Conservation (phyloP, 1,140 invertebrate species). For the Tetramorium parvispinum region DNA sequence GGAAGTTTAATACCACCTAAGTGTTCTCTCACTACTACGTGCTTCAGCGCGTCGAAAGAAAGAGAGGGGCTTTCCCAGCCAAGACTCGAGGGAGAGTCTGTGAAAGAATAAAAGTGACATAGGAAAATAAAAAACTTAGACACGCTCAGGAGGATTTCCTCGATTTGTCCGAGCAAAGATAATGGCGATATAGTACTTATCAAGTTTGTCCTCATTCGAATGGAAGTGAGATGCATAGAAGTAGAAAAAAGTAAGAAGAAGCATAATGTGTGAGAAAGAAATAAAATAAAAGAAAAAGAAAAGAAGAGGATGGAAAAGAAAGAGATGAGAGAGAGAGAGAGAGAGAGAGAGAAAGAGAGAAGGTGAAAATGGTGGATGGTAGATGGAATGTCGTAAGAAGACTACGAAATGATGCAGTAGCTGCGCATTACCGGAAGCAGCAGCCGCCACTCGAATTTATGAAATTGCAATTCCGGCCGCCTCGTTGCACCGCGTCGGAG, state of each 20-base stretch:
- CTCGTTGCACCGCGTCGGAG: slow-evolving; percentile 70
- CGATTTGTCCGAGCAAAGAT: not conserved
- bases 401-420: slow-evolving; percentile 48
- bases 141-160: slow-evolving; percentile 1
- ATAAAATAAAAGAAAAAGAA: not conserved
- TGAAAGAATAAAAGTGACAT: slow-evolving; percentile 41
- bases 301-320: not conserved
- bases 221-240: not conserved
- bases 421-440: slow-evolving; percentile 60
- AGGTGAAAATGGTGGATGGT: not conserved
- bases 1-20: slow-evolving; percentile 9
- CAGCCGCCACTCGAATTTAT: slow-evolving; percentile 77
- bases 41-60: not conserved
- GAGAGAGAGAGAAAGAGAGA: not conserved
- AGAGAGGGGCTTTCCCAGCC: not conserved
- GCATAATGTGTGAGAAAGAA: not conserved
- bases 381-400: slow-evolving; percentile 35
- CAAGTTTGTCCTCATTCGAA: not conserved
- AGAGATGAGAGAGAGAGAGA: not conserved
- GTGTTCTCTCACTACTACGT: slow-evolving; percentile 20
- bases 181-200: slow-evolving; percentile 55
- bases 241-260: not conserved
- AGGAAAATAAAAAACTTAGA: slow-evolving; percentile 6
- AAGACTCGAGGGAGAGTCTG: not conserved
- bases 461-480: slow-evolving; percentile 79